Conservation (phyloP, 2,888 invertebrate genomes). For the Scelioninae gen. 1 region DNA sequence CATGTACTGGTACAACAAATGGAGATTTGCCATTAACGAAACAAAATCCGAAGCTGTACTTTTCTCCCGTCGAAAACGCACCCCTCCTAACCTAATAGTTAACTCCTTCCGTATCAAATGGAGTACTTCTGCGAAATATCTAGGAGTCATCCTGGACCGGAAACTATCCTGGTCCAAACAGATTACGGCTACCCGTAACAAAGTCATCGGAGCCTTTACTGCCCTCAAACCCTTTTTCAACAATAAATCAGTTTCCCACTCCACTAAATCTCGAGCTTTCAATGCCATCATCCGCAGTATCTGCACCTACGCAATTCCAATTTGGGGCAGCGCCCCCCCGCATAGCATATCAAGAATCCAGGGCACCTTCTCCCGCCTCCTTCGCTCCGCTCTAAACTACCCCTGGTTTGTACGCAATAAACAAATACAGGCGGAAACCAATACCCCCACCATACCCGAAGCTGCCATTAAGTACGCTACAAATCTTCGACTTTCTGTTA, state of each 20-base stretch:
- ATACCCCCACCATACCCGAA: too few species aligned
- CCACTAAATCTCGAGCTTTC: slow-evolving; percentile 40
- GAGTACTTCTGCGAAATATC: too few species aligned
- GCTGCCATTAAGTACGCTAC: too few species aligned
- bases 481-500: too few species aligned
- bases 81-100: neutral
- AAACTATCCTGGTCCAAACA: slow-evolving; percentile 16
- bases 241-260: slow-evolving; percentile 10
- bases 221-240: slow-evolving; percentile 38
- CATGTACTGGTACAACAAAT: neutral
- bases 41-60: neutral
- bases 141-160: too few species aligned
- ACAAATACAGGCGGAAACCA: too few species aligned
- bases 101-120: too few species aligned
- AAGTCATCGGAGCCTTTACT: slow-evolving; percentile 9
- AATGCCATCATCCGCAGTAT: slow-evolving; percentile 57
- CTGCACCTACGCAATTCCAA: slow-evolving; percentile 42
- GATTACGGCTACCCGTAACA: slow-evolving; percentile 11
- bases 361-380: neutral
- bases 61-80: neutral
- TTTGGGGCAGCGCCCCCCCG: neutral
- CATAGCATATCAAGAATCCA: neutral
- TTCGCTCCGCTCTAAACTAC: too few species aligned
- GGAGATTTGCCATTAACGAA: neutral
- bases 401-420: too few species aligned